phyloP scores from a whole-genome alignment of 2,113 vertebrate genomes.

The Tautogolabrus adspersus region DNA sequence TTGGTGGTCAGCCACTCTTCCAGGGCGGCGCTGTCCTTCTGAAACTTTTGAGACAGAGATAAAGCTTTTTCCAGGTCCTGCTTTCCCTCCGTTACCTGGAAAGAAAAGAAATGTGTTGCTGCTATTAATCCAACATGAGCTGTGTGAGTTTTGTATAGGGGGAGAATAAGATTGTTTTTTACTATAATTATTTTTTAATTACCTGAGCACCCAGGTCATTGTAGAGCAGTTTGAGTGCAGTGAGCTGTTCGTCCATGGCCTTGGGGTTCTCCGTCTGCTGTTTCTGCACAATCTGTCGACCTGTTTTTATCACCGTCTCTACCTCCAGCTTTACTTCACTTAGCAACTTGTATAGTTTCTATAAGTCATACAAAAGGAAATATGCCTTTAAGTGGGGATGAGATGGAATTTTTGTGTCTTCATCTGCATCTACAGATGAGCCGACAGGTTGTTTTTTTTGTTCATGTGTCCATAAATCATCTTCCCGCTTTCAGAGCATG shows the following conservation, averaged over 20 bases:
- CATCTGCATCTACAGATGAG: too few species aligned
- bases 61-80: slow-evolving; percentile 94
- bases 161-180: not conserved
- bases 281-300: slow-evolving; percentile 97
- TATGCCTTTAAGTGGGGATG: not conserved
- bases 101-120: slow-evolving; percentile 6
- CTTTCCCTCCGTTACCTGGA: slow-evolving; percentile 95
- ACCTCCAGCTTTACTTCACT: slow-evolving; percentile 98
- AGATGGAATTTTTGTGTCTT: not conserved
- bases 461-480: not conserved
- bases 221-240: slow-evolving; percentile 94
- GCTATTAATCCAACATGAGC: not conserved
- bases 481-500: too few species aligned
- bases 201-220: slow-evolving; percentile 97
- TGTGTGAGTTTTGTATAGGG: not conserved
- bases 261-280: slow-evolving; percentile 98
- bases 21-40: slow-evolving; percentile 86
- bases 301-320: slow-evolving; percentile 98
- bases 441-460: not conserved
- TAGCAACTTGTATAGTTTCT: slow-evolving; percentile 97
- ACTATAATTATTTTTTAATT: slow-evolving; percentile 8
- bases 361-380: slow-evolving; percentile 2
- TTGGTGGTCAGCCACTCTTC: slow-evolving; percentile 90
- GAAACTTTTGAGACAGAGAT: slow-evolving; percentile 88
- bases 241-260: slow-evolving; percentile 95